Evolutionary conservation across 2,113 vertebrate genomes (phyloP).

Genomic region (Capreolus pygargus): DNA sequence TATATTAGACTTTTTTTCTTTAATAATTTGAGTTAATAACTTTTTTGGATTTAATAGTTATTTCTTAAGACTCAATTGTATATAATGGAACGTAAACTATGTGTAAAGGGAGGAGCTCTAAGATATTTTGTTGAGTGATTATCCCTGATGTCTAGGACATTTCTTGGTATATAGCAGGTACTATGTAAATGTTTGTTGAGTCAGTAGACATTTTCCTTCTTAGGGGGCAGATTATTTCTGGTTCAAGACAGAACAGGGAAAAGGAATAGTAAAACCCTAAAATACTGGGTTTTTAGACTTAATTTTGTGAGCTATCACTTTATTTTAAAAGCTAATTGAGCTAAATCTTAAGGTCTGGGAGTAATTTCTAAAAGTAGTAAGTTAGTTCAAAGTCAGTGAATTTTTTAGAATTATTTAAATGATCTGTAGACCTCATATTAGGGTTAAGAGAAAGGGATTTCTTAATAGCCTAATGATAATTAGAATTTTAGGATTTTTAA

Average conservation of each 20-base stretch:
- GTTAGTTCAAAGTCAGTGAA: neutral
- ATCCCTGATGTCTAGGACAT: neutral
- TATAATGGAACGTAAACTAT: neutral
- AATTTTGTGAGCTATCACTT: neutral
- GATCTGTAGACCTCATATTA: neutral
- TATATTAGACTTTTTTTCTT: neutral
- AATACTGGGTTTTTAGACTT: neutral
- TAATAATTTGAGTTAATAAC: neutral
- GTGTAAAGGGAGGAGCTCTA: neutral
- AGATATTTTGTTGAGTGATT: neutral
- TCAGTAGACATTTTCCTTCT: neutral
- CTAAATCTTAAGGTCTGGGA: neutral
- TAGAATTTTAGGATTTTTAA: slow-evolving; percentile 7
- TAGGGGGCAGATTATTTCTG: neutral
- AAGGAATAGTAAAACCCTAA: neutral
- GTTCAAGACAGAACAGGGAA: neutral
- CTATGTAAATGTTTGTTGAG: slow-evolving; percentile 20
- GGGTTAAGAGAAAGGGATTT: slow-evolving; percentile 11
- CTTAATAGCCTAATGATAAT: neutral
- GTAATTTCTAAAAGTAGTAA: slow-evolving; percentile 27
- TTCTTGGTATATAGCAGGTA: neutral
- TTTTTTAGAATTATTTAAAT: slow-evolving; percentile 38
- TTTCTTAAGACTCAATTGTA: neutral
- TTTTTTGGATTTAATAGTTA: neutral
- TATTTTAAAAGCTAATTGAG: neutral